Evolutionary conservation across 2,888 invertebrate genomes (phyloP), one percentile per base, ranked within the genome.

Genomic region (Philereme vetulata): DNA sequence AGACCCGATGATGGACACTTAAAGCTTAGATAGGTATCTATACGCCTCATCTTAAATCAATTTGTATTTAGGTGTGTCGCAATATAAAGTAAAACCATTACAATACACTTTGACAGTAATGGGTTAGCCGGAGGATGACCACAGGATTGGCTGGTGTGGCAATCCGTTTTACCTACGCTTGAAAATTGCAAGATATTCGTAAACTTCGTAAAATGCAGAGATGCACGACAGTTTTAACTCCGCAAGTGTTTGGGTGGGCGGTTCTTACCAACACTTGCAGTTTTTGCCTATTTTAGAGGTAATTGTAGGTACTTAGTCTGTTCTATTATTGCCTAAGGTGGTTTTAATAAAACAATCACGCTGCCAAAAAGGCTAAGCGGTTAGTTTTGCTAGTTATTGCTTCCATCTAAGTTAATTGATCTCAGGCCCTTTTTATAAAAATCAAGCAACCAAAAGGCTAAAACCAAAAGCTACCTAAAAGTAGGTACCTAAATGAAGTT

Each of bases 81-180:
- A 72, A 72, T 62, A 62, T 66, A 63, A 57, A 73, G 71, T 66
- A 65, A 70, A 74, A 67, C 72, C 67, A 72, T 74, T 74, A 75
- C 75, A 74, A 74, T 76, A 57, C 57, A 51, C 68, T 65, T 60
- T 65, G 73, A 72, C 74, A 66, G 68, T 75, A 76, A 76, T 77
- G 69, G 71, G 51, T 47, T 51, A 51, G 51, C 44, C 44, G 40
- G 38, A 58, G 54, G 57, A 62, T 58, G 55, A 59, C 70, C 68
- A 59, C 68, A 72, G 73, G 70, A 75, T 74, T 72, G 68, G 67
- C 52, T 66, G 65, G 58, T 72, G 73, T 65, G 62, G 72, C 65
- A 74, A 76, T 73, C 56, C 63, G 59, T 59, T 66, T 70, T 69
- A 60, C 59, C 54, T 57, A 65, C 60, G 65, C 64, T 65, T 60